Conservation (phyloP, 2,888 invertebrate genomes). For the Alentia gelatinosa region DNA sequence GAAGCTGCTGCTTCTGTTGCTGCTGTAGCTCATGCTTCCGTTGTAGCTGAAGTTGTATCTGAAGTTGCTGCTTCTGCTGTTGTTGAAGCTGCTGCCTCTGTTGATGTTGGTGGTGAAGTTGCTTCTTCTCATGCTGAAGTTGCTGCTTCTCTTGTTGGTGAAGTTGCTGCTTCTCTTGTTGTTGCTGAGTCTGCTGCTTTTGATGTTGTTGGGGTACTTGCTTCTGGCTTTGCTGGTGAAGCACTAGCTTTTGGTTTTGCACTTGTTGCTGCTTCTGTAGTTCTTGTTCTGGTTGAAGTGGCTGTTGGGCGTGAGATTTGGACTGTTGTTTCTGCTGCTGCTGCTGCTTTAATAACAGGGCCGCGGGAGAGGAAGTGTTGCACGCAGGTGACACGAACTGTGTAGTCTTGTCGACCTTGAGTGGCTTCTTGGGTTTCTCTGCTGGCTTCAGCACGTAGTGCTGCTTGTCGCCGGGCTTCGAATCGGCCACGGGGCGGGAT, state of each 20-base stretch:
- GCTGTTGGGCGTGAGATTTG: background rate
- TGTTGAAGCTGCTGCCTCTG: background rate
- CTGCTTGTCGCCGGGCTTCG: background rate
- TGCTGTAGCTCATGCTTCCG: background rate
- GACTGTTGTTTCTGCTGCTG: background rate
- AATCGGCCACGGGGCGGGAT: background rate
- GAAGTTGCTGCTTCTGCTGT: background rate
- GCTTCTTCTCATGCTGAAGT: background rate
- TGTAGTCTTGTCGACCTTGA: slow-evolving; percentile 24
- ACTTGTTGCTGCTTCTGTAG: background rate
- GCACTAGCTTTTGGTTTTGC: background rate
- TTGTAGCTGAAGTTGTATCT: background rate
- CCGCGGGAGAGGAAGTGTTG: background rate
- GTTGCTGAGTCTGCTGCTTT: background rate
- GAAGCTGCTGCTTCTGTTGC: background rate
- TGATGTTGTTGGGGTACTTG: background rate
- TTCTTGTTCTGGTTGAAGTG: background rate
- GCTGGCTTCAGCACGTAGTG: background rate
- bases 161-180: background rate
- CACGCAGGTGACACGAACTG: slow-evolving; percentile 24
- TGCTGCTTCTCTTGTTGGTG: background rate
- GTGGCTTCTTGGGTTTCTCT: background rate
- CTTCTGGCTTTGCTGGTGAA: background rate
- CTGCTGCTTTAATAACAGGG: background rate
- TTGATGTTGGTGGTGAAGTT: background rate